Evolutionary conservation across 2,797 vertebrate genomes (phyloP), one percentile per base, ranked within the genome.

Genomic region (Lagorchestes hirsutus): DNA sequence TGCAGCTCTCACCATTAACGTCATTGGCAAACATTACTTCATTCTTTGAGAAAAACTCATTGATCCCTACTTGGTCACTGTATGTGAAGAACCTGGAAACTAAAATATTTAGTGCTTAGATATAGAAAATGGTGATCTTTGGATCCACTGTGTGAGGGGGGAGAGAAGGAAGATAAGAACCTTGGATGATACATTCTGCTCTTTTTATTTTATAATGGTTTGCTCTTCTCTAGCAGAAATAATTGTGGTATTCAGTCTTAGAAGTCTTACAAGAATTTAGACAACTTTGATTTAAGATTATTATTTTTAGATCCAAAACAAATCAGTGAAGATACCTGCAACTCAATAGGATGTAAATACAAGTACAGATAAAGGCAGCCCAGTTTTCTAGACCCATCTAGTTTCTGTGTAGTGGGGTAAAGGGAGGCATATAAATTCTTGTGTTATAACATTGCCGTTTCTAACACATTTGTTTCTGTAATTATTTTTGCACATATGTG

Each of bases 11-110:
- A 59, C 95, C 95, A 92, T 95, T 91, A 95, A 93, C 91, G 67
- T 94, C 96, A 94, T 29, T 91, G 91, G 90, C 96, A 97, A 98
- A 97, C 93, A 92, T 96, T 94, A 59, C 57, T 13, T 40, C 55
- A 94, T 82, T 95, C 0, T 11, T 12, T 94, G 56, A 90, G 55
- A 97, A 28, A 91, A 74, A 93, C 62, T 9, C 12, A 27, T 96
- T 24, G 14, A 22, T 55, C 34, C 56, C 28, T n/a, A 46, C 74
- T 96, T 92, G 62, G 62, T 87, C 59, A 55, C 91, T 57, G 59
- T 93, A 67, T 14, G 13, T 57, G 52, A 55, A 90, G 58, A 90
- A 57, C 94, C 95, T 97, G 8, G 0, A 93, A 94, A 92, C 22
- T 0, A 6, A 93, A 74, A 58, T 93, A 92, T 91, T 96, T 52